Base-by-base conservation (phyloP, 2,797 vertebrate genomes). In the Smutsia gigantea region DNA sequence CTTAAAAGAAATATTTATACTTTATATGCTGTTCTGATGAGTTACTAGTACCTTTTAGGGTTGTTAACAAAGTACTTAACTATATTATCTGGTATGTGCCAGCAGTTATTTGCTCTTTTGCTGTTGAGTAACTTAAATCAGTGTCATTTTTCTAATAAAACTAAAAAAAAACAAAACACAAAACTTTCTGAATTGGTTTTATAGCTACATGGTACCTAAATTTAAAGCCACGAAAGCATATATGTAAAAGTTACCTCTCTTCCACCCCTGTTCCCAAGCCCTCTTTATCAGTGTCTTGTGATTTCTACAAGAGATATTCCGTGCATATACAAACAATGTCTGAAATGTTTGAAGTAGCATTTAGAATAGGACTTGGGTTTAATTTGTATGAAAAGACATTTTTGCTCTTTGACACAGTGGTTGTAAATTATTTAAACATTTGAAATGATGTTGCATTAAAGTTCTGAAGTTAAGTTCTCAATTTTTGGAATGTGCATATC, bases 61-160 rank as follows among this genome's bases (percentile, higher is more conserved):
- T 83, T 42, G 53, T 83, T 92, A 90, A 51, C 51, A 57, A 29
- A 64, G 31, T 79, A 42, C 18, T 83, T 78, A 57, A 57, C 34
- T 79, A 42, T 51, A 79, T 71, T 87, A 42, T 69, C 46, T 57
- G 51, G 13, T 71, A 49, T 72, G 39, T 77, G 75, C 17, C 10
- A 61, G 46, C 10, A 61, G n/a, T 71, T 87, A 39, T 64, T 94
- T 82, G 7, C 46, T 82, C 19, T 72, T 87, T 61, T 66, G 64
- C 34, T 90, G 1, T 74, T 49, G 53, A 90, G 37, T 86, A 82
- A 68, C n/a, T 96, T 90, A 90, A 90, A 82, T 61, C 46, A 57
- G 42, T 90, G 23, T 49, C 34, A 53, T 63, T 82, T 87, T 85
- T 90, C n/a, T 49, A 53, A 15, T 68, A 57, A 78, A 81, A 86